A percentile compares a stretch with the other conserved stretches of the same genome.
phyloP scores from a whole-genome alignment of 2,113 vertebrate species.

The Globicephala melas region DNA sequence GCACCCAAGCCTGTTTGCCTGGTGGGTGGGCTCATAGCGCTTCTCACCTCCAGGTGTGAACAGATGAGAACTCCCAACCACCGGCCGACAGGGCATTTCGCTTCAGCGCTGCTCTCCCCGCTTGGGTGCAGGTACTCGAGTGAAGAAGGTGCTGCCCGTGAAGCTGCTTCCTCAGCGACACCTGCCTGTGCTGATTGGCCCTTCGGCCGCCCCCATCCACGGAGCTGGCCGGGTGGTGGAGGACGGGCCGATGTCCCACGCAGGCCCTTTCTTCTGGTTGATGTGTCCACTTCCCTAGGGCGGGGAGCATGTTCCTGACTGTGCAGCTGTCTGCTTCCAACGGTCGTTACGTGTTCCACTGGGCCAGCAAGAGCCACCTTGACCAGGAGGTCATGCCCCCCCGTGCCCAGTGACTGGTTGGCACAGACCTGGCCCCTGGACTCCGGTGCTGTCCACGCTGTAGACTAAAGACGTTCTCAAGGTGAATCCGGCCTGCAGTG shows the following conservation, averaged over 20 bases:
- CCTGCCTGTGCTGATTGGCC: neutral
- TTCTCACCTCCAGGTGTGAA: neutral
- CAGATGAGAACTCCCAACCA: accelerated
- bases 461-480: neutral
- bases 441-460: accelerated
- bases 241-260: accelerated
- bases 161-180: accelerated
- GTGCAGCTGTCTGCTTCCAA: neutral
- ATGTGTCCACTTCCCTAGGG: accelerated
- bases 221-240: neutral
- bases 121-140: accelerated
- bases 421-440: neutral
- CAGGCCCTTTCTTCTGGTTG: neutral
- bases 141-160: accelerated
- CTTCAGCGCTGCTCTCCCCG: accelerated
- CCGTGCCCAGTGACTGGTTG: neutral
- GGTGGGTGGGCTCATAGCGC: accelerated
- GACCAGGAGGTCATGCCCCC: accelerated
- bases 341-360: neutral
- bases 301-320: accelerated
- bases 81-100: accelerated
- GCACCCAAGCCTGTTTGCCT: neutral
- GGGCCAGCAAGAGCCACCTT: neutral
- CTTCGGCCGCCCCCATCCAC: accelerated
- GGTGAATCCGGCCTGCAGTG: accelerated